Base-by-base conservation (phyloP, 2,888 invertebrate genomes). In the Eupithecia tripunctaria region DNA sequence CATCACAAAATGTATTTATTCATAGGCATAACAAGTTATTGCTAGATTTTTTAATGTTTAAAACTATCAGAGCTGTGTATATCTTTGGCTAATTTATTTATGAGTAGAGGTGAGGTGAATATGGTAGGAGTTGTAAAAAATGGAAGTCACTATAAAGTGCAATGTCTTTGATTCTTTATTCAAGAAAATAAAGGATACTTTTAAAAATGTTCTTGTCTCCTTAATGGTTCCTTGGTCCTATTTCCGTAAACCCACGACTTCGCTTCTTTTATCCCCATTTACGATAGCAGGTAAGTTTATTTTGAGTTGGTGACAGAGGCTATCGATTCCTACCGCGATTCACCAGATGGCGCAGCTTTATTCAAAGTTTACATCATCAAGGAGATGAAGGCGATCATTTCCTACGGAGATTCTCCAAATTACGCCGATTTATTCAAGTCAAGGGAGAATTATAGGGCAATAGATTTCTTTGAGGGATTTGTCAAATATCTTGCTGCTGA, bases 81-180 rank as follows among this genome's bases (percentile, higher is more conserved):
- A 89, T 86, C 85, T 78, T 85, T 89, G 77, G 89, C 89, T 89
- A 90, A 91, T 87, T 92, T 93, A 93, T 93, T 93, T 92, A 93
- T 92, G 86, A 80, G 82, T 91, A 91, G 77, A 80, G 81, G 78
- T 84, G 84, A 83, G 83, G 84, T 84, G 86, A 82, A 84, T 89
- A 88, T 82, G 81, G 78, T 77, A 73, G 67, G 78, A 81, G 80
- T 83, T 83, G 83, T 85, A 81, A 82, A 86, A 15, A 51, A 47
- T n/a, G n/a, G 47, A n/a, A 47, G 21, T 21, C 47, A 21, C 47
- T 51, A 21, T 51, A 51, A 21, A 21, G 21, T 51, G 47, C 47
- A 47, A 43, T 18, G 7, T n/a, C 47, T 47, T 47, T 47, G 47
- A 51, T 51, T 51, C 47, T 21, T 21, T 51, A 51, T 25, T 56